A percentile compares a stretch with the other conserved stretches of the same genome.
These are phyloP conservation scores for Elmis aenea DNA, from an alignment of 2,888 invertebrate species.

Conservation along the genomic window DNA sequence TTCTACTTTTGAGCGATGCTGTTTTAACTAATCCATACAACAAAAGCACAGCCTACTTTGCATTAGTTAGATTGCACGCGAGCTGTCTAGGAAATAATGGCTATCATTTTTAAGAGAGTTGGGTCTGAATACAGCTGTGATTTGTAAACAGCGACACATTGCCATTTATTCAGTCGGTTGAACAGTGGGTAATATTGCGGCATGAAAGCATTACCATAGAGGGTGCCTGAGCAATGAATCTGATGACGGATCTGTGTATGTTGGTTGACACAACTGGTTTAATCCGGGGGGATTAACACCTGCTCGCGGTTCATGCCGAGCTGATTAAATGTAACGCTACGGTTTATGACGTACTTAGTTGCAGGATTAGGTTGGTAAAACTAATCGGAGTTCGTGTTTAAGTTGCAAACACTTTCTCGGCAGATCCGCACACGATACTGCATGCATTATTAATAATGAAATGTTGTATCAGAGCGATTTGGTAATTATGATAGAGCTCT, in stretches of 20 bases:
- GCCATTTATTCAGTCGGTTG: conserved; percentile 42
- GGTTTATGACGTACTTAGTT: conserved; percentile 25
- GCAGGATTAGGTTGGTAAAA: conserved; percentile 16
- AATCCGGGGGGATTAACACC: conserved; percentile 40
- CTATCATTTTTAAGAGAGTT: conserved; percentile 46
- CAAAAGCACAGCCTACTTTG: conserved; percentile 27
- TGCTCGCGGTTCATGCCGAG: conserved; percentile 37
- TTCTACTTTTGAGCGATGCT: no score
- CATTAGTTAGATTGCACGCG: conserved; percentile 47
- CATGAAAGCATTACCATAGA: conserved; percentile 14
- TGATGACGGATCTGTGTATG: conserved; percentile 31
- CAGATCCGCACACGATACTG: no score
- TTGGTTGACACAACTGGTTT: conserved; percentile 28
- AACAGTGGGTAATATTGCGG: conserved; percentile 29
- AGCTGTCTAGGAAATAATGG: conserved; percentile 44
- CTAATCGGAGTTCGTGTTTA: conserved; percentile 24
- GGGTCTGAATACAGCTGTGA: conserved; percentile 39
- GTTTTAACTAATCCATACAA: no score
- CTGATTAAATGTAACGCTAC: conserved; percentile 39
- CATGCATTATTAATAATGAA: no score
- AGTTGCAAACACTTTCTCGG: conserved; percentile 23
- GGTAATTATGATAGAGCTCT: no score
- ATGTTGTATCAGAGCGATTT: no score
- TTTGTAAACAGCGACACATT: conserved; percentile 42
- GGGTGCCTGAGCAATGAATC: conserved; percentile 22